Base-by-base conservation (phyloP, 2,113 vertebrate genomes). In the Cebidichthys violaceus region DNA sequence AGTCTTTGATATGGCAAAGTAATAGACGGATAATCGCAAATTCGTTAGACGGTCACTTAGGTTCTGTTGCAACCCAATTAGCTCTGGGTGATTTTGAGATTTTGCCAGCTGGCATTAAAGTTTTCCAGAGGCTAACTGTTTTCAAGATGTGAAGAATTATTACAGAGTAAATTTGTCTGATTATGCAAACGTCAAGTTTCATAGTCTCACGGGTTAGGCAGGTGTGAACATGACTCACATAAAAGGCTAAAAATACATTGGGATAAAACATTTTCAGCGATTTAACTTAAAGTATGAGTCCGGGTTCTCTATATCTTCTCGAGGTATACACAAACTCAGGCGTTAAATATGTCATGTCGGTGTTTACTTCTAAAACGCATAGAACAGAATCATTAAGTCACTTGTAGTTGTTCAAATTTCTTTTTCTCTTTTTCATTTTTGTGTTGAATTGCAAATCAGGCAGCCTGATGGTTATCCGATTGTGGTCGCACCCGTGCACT, bases 291-390 rank as follows among this genome's bases (percentile, higher is more conserved):
- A 50, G 33, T 54, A 37, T 2, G 11, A 67, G 52, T 27, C 37
- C 35, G 7, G 15, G 50, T 33, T 70, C 4, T 47, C 13, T 66
- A 29, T 76, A 43, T 43, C 18, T 76, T 24, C 31, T 68, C n/a
- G 4, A 67, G 13, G 59, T 67, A 29, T 15, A 50, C 13, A 24
- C 50, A 74, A 52, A 54, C 82, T 72, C 45, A 64, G 10, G 33
- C 54, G 37, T n/a, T 50, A 10, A 79, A 29, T 65, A 8, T 41
- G 39, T 54, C 29, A 14, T 37, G 62, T 83, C 4, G 0, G 29
- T 35, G 47, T 83, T 77, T 65, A n/a, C 69, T n/a, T 77, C 52
- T 60, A 9, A 45, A 70, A 70, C 18, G 8, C 57, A n/a, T n/a
- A 33, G 37, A 81, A 79, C 39, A n/a, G 15, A 79, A 69, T 70